Conservation (phyloP, 2,797 vertebrate genomes). For the Ateles fusciceps region DNA sequence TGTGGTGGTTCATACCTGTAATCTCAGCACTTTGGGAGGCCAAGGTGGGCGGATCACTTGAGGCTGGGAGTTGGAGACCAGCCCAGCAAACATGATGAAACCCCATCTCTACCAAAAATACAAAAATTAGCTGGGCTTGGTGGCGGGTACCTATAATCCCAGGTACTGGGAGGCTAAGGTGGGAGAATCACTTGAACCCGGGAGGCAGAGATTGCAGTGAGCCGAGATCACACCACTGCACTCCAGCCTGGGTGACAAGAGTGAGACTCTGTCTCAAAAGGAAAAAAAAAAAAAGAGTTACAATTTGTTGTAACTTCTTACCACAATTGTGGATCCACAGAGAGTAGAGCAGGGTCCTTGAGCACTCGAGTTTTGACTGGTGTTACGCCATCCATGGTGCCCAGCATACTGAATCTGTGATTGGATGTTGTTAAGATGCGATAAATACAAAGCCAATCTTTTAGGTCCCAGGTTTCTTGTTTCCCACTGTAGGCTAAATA, state of each 20-base stretch:
- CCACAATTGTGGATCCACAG: neutral
- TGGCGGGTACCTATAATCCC: neutral
- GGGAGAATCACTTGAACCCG: neutral
- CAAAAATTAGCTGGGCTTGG: neutral
- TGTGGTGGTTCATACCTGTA: neutral
- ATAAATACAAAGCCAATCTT: neutral
- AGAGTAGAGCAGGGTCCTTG: neutral
- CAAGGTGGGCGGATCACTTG: neutral
- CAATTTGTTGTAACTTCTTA: neutral
- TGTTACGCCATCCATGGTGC: neutral
- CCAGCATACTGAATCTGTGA: neutral
- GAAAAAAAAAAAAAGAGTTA: neutral
- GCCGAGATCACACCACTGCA: neutral
- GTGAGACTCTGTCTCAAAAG: neutral
- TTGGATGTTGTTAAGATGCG: neutral
- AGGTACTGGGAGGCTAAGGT: neutral
- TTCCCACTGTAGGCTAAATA: neutral
- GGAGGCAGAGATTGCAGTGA: neutral
- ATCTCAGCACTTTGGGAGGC: neutral
- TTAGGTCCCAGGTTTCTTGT: neutral
- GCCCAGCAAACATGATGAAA: neutral
- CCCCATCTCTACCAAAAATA: neutral
- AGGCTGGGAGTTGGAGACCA: neutral
- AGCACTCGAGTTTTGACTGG: neutral
- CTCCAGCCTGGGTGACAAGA: neutral